These are phyloP conservation scores for Monochamus saltuarius DNA, from an alignment of 1,140 invertebrate species.

Conservation along the genomic window DNA sequence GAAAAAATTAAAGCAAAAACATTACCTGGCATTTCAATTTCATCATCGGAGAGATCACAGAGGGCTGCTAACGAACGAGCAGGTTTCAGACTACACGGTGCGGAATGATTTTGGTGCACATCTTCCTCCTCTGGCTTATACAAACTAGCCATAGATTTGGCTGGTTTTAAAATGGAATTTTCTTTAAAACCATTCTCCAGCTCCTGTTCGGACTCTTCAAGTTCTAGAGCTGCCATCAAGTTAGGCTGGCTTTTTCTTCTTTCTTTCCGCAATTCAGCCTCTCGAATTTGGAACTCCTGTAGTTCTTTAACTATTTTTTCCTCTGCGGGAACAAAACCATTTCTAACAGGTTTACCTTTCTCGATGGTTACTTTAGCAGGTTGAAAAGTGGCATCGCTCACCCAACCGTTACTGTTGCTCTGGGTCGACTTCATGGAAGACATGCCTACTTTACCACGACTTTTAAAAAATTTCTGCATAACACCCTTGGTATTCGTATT, in stretches of 20 bases:
- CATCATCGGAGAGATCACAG: constrained; percentile 47
- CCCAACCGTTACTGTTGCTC: constrained; percentile 25
- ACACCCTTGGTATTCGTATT: constrained; percentile 45
- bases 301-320: constrained; percentile 47
- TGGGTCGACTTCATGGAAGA: constrained; percentile 17
- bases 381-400: constrained; percentile 30
- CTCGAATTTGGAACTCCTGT: constrained; percentile 43
- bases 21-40: constrained; percentile 40
- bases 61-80: constrained; percentile 45
- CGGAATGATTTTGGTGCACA: constrained; percentile 31
- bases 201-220: constrained; percentile 32
- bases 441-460: constrained; percentile 40
- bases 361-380: constrained; percentile 40
- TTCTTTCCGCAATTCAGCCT: constrained; percentile 43
- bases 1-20: too few species aligned
- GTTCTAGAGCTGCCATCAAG: constrained; percentile 38
- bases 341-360: constrained; percentile 39
- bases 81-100: constrained; percentile 40
- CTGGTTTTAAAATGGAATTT: constrained; percentile 30
- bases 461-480: constrained; percentile 51
- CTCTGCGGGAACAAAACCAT: constrained; percentile 47
- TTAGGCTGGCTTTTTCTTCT: constrained; percentile 46
- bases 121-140: constrained; percentile 35
- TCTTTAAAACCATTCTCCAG: constrained; percentile 16
- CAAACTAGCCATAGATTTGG: constrained; percentile 44